Conservation (phyloP, 2,797 vertebrate genomes). For the Ptychadena robeensis region DNA sequence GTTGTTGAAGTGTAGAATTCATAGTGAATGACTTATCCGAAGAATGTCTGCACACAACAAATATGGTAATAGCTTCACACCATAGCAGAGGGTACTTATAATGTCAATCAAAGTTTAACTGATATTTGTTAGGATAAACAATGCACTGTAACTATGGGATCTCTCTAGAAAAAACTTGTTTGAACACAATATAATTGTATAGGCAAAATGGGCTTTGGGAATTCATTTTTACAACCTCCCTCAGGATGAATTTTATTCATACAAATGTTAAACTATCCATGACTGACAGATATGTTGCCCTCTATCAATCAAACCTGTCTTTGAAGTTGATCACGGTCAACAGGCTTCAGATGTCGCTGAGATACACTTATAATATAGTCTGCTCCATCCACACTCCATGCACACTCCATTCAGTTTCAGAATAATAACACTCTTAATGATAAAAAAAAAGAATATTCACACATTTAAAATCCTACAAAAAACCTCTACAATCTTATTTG, state of each 20-base stretch:
- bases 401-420: not conserved
- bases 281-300: constrained; percentile 51
- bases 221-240: constrained; percentile 45
- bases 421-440: no score
- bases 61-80: constrained; percentile 23
- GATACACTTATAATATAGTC: not conserved
- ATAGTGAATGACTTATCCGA: constrained; percentile 4
- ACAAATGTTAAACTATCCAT: constrained; percentile 44
- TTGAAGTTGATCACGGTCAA: constrained; percentile 26
- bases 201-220: constrained; percentile 14
- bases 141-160: constrained; percentile 39
- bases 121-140: constrained; percentile 49
- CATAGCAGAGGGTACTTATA: constrained; percentile 31
- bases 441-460: no score
- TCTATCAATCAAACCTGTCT: constrained; percentile 39
- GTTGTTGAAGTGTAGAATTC: not conserved
- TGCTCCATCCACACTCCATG: not conserved
- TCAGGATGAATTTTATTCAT: constrained; percentile 42
- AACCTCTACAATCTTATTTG: no score
- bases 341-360: constrained; percentile 1
- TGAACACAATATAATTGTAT: constrained; percentile 50
- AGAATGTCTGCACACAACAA: constrained; percentile 7
- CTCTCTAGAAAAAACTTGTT: constrained; percentile 28
- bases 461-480: no score
- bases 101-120: constrained; percentile 25